Percentiles rank a stretch among this genome's conserved stretches.
These are phyloP conservation scores for Progne subis DNA, from an alignment of 2,113 vertebrate species.

Conservation along the genomic window DNA sequence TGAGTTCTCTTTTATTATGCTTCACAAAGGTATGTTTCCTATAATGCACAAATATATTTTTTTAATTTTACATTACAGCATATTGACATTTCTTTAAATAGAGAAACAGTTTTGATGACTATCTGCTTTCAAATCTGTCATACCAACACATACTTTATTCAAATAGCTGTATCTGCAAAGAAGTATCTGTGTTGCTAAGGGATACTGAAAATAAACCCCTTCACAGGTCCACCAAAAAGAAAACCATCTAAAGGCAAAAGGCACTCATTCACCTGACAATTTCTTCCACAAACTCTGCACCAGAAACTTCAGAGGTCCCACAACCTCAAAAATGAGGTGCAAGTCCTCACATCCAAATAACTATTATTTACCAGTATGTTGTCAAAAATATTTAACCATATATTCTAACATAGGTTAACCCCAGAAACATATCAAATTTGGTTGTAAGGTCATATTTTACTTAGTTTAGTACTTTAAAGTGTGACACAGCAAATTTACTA, in stretches of 20 bases:
- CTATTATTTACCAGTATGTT: background rate
- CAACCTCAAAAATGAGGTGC: background rate
- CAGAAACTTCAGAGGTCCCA: background rate
- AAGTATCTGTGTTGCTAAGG: slow-evolving; percentile 4
- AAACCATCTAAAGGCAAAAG: background rate
- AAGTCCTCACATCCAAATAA: background rate
- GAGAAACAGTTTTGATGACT: background rate
- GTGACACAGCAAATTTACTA: slow-evolving; percentile 28
- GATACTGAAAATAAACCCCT: background rate
- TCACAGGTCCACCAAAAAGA: background rate
- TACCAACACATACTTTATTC: background rate
- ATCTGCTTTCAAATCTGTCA: background rate
- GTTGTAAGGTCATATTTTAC: background rate
- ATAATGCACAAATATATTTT: background rate
- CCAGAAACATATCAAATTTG: background rate
- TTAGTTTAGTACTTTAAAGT: background rate
- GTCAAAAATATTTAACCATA: background rate
- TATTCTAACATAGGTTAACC: background rate
- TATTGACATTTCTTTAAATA: background rate
- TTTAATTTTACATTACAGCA: background rate
- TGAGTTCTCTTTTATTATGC: background rate
- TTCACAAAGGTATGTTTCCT: background rate
- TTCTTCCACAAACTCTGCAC: background rate
- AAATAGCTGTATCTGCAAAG: background rate
- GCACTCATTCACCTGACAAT: background rate